phyloP scores from a whole-genome alignment of 2,113 vertebrate species.

The Solenodon paradoxus region DNA sequence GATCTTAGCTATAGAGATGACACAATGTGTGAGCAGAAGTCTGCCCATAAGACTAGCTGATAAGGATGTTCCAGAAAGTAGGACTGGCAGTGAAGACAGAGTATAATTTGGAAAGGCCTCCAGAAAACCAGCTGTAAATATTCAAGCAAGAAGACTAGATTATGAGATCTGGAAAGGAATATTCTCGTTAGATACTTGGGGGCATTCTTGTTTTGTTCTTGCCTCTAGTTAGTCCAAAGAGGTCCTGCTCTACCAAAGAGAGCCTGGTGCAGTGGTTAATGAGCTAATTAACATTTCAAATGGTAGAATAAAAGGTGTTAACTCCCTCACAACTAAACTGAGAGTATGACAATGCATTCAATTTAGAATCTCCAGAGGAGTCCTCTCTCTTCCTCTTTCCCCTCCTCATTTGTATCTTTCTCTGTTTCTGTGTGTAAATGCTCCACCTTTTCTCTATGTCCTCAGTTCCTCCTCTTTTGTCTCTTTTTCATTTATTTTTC shows the following conservation, averaged over 20 bases:
- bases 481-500: neutral
- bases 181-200: neutral
- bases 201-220: constrained; percentile 9
- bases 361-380: neutral
- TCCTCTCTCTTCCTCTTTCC: neutral
- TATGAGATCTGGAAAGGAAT: neutral
- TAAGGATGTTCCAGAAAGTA: neutral
- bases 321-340: neutral
- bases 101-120: neutral
- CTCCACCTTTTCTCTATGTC: neutral
- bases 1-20: neutral
- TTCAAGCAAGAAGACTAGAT: neutral
- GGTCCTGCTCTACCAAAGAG: neutral
- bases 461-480: too few relatives aligned
- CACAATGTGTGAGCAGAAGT: neutral
- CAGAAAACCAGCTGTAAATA: neutral
- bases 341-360: neutral
- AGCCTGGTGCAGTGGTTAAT: constrained; percentile 28
- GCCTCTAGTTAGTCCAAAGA: neutral
- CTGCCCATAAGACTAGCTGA: fast-evolving
- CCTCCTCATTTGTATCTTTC: neutral
- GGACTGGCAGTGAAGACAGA: neutral
- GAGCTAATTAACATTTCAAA: constrained; percentile 55
- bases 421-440: neutral
- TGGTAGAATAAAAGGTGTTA: constrained; percentile 16